These are phyloP conservation scores for Lepus americanus DNA, from an alignment of 2,113 vertebrate genomes.

Conservation along the genomic window DNA sequence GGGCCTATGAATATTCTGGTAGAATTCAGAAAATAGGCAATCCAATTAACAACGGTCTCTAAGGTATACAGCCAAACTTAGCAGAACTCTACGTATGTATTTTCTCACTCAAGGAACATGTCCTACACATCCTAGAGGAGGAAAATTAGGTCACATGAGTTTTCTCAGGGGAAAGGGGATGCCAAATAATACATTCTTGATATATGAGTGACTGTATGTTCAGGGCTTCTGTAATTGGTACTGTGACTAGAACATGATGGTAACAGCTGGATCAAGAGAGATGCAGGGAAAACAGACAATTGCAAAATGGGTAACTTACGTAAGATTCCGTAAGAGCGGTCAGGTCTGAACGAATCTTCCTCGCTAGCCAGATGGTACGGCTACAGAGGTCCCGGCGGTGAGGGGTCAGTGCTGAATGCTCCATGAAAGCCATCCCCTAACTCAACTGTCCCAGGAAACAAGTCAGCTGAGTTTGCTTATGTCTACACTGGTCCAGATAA, in stretches of 20 bases:
- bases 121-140: neutral
- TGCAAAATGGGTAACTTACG: constrained; percentile 81
- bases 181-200: neutral
- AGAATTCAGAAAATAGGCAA: constrained; percentile 8
- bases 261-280: neutral
- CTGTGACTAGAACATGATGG: neutral
- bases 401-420: constrained; percentile 65
- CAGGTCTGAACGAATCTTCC: constrained; percentile 88
- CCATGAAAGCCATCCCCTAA: constrained; percentile 84
- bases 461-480: constrained; percentile 68
- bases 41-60: neutral
- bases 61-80: neutral
- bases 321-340: constrained; percentile 85
- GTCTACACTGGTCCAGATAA: constrained; percentile 77
- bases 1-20: neutral
- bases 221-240: neutral
- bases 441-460: constrained; percentile 60
- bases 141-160: neutral
- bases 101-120: neutral
- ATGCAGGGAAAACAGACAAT: neutral
- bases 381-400: constrained; percentile 82
- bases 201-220: neutral
- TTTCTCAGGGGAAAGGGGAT: constrained; percentile 26
- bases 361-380: constrained; percentile 86
- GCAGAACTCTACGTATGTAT: neutral